phyloP scores from a whole-genome alignment of 2,888 invertebrate genomes.

The Pomacea canaliculata region DNA sequence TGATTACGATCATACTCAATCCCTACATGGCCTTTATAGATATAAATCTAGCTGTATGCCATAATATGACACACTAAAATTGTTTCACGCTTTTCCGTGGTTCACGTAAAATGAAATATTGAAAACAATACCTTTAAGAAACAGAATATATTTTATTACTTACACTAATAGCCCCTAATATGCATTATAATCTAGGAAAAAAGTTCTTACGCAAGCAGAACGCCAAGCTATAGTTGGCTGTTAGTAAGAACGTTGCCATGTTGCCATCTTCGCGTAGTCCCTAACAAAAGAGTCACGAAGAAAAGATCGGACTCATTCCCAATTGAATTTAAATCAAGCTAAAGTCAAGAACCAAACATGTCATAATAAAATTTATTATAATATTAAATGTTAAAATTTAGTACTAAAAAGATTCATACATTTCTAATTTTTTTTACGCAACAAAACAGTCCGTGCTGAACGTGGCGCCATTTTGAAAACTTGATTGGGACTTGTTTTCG shows the following conservation, averaged over 20 bases:
- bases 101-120: too few species aligned
- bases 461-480: conserved; percentile 33
- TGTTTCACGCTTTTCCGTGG: background rate
- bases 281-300: conserved; percentile 29
- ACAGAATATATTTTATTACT: too few species aligned
- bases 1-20: too few species aligned
- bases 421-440: background rate
- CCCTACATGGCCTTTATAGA: too few species aligned
- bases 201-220: too few species aligned
- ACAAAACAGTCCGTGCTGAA: conserved; percentile 30
- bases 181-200: too few species aligned
- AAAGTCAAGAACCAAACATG: background rate
- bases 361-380: background rate
- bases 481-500: conserved; percentile 36
- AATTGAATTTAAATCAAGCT: conserved; percentile 5
- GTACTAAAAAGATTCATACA: background rate
- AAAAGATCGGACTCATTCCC: background rate
- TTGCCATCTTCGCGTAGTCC: conserved; percentile 51
- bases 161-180: too few species aligned
- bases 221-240: too few species aligned
- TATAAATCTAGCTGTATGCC: too few species aligned
- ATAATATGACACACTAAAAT: background rate
- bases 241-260: conserved; percentile 49
- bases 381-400: background rate
- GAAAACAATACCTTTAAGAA: too few species aligned